Evolutionary conservation across 2,888 invertebrate species (phyloP), one percentile per base, ranked within the genome.

Genomic region (Limenitis camilla): DNA sequence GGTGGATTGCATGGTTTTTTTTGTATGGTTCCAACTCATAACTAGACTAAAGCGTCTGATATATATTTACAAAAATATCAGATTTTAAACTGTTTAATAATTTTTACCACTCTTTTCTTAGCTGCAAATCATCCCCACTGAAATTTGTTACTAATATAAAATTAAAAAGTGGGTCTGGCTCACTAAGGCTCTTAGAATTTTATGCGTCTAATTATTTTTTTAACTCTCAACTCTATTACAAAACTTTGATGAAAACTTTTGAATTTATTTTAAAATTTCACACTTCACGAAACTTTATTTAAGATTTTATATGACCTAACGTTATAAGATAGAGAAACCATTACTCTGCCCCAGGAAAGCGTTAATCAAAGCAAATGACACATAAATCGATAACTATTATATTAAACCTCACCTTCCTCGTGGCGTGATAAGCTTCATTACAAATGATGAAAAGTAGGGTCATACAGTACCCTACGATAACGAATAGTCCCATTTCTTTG

Each of bases 391-490:
- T 42, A 32, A 47, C 35, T 40, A 46, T 40, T 31, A 51, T 36
- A 40, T 29, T 36, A 19, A 43, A 43, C 19, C 53, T 78, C 69
- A 91, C 91, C 79, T 91, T 91, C 43, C 88, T 80, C 1, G 91
- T 90, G 52, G 92, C 90, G 67, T 91, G 90, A 70, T 92, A 91
- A 5, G 92, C 93, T 65, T 93, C 93, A 67, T 93, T 93, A 71
- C 93, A 93, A 59, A 93, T 92, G 55, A 93, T 90, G 66, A 88
- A 93, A 31, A 93, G 79, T 41, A 93, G 76, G 3, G 91, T 89
- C 91, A 92, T 90, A 72, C 92, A 93, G 64, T 93, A 93, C 41
- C 91, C 89, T 2, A 92, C 90, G 44, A 93, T 92, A 42, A 93
- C 89, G 59, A 93, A 91, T 28, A 93, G 77, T 0, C 93, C 93